Percentiles rank a stretch among this genome's conserved stretches.
Conservation (phyloP, 2,888 invertebrate genomes). For the Rambutsinella grinnellia region DNA sequence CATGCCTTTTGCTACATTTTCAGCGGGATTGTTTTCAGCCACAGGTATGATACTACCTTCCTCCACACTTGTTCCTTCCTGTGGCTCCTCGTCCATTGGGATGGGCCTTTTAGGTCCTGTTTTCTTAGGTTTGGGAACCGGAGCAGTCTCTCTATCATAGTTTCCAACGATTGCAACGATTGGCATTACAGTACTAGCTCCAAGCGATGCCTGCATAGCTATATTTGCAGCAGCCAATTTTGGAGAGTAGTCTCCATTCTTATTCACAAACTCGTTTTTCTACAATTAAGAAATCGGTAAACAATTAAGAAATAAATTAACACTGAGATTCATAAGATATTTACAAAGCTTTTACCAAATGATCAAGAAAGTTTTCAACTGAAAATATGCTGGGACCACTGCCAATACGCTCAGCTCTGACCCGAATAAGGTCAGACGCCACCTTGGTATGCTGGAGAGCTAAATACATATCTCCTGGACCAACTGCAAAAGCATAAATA, state of each 20-base stretch:
- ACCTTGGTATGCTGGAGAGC: constrained; percentile 25
- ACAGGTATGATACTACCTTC: not conserved
- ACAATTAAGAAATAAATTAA: not conserved
- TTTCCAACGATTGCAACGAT: constrained; percentile 28
- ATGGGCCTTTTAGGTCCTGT: not conserved
- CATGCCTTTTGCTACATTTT: constrained; percentile 17
- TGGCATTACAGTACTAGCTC: constrained; percentile 8
- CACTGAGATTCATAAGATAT: too few species aligned
- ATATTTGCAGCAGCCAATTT: constrained; percentile 19
- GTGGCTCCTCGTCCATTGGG: constrained; percentile 11
- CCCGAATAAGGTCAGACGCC: constrained; percentile 11
- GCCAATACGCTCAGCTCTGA: constrained; percentile 26
- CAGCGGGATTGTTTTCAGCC: constrained; percentile 11
- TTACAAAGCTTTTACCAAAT: too few species aligned
- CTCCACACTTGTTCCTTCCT: constrained; percentile 1
- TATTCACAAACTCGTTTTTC: constrained; percentile 28
- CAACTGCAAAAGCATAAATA: too few species aligned
- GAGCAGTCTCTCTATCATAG: constrained; percentile 25
- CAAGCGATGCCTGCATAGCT: constrained; percentile 8
- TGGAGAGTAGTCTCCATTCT: constrained; percentile 9
- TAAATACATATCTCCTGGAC: constrained; percentile 10
- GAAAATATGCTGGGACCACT: constrained; percentile 23
- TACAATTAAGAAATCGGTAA: too few species aligned
- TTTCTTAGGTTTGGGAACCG: constrained; percentile 29
- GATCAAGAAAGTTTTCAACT: constrained; percentile 2